These are phyloP conservation scores for Pogoniulus pusillus DNA, from an alignment of 2,797 vertebrate species.

Conservation along the genomic window DNA sequence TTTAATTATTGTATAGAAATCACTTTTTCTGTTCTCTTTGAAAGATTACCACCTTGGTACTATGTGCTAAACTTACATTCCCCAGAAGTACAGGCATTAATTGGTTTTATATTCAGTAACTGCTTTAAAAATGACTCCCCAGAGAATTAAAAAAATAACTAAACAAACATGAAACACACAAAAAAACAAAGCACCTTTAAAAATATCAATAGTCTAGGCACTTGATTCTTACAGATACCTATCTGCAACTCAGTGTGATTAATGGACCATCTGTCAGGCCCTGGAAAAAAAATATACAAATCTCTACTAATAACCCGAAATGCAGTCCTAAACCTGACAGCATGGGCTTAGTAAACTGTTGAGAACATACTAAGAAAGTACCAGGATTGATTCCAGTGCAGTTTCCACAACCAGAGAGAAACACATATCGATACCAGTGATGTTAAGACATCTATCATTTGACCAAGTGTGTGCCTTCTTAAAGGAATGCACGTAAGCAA, in stretches of 20 bases:
- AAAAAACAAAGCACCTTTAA: background rate
- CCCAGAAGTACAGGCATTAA: background rate
- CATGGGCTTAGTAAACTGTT: background rate
- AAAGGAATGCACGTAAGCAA: background rate
- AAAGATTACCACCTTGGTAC: background rate
- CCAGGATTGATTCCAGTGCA: background rate
- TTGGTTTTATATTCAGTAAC: background rate
- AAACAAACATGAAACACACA: background rate
- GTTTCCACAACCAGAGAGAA: constrained; percentile 20
- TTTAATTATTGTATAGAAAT: background rate
- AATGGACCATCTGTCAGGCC: background rate
- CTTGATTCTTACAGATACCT: background rate
- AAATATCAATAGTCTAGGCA: background rate
- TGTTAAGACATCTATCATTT: background rate
- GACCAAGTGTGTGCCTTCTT: background rate
- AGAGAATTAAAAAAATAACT: background rate
- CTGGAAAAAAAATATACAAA: background rate
- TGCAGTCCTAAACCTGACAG: background rate
- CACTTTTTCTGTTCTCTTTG: background rate
- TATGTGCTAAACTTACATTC: background rate
- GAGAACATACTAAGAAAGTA: background rate
- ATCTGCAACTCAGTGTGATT: background rate
- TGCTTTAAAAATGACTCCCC: background rate
- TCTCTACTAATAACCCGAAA: background rate
- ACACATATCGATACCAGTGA: background rate